These are phyloP conservation scores for Panzeria rudis DNA, from an alignment of 2,888 invertebrate genomes.

Conservation along the genomic window DNA sequence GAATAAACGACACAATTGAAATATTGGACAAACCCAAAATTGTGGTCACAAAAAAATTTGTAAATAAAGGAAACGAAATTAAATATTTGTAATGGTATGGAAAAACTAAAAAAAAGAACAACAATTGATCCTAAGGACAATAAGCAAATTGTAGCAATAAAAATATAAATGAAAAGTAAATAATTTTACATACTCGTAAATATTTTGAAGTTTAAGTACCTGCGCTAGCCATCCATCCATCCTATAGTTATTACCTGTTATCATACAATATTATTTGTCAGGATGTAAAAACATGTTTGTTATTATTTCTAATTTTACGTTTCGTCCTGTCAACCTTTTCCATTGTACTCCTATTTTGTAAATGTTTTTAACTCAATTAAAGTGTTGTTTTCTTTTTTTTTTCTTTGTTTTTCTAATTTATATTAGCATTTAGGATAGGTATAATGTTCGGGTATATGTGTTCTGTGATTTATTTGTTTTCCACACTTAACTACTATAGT, in stretches of 20 bases:
- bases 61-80: slow-evolving; percentile 11
- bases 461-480: slow-evolving; percentile 58
- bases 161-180: not conserved
- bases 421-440: slow-evolving; percentile 30
- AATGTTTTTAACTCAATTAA: slow-evolving; percentile 36
- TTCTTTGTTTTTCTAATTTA: slow-evolving; percentile 17
- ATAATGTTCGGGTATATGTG: slow-evolving; percentile 4
- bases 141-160: slow-evolving; percentile 28
- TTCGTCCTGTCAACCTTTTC: not conserved
- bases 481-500: slow-evolving; percentile 41
- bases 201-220: slow-evolving; percentile 15
- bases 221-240: not conserved
- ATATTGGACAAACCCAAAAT: not conserved
- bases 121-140: not conserved
- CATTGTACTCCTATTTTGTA: not conserved
- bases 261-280: slow-evolving; percentile 41
- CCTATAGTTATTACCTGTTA: slow-evolving; percentile 35
- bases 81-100: slow-evolving; percentile 31
- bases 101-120: not conserved
- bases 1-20: not conserved
- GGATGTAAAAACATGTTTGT: slow-evolving; percentile 42
- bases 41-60: not conserved
- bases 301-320: slow-evolving; percentile 4
- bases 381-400: too few species aligned
- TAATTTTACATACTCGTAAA: not conserved